Base-by-base conservation (phyloP, 2,797 vertebrate species). In the Acrocephalus scirpaceus region DNA sequence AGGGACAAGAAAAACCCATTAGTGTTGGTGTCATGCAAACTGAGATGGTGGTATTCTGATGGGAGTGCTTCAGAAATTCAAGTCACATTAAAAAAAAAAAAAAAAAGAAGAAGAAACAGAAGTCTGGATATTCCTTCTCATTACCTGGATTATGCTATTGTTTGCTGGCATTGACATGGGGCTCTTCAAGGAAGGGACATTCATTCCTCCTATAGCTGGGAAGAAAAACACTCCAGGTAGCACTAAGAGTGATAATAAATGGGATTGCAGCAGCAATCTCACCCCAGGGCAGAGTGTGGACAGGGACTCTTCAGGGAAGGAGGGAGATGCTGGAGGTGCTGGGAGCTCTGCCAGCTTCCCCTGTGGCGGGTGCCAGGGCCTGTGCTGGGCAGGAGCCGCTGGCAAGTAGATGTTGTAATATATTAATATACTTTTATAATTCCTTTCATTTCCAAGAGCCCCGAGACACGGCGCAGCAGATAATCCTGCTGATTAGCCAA, bases 401-500 rank as follows among this genome's bases (percentile, higher is more conserved):
- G 81, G 81, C 91, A 94, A 82, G 77, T 82, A 30, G 7, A 64
- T 56, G 40, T 79, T 93, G 84, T 82, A 89, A 87, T 87, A 60
- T 60, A 91, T 92, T 92, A 91, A 89, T 61, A 79, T 30, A 85
- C 45, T 85, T 78, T 25, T 56, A 69, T 73, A 91, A 92, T 87
- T 93, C 74, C 88, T 94, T 92, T 91, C 60, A 87, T 89, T 95
- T 91, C 89, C 11, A 22, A 92, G 78, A 89, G 74, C 74, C 89
- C 57, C 9, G 19, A 93, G 91, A 91, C 74, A 87, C 0, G 5
- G 60, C 0, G 0, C 74, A 60, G 81, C 84, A 91, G 81, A 94
- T 93, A 94, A 85, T 87, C 81, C 91, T 87, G 74, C 87, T 89
- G 92, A 92, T 95, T 81, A 95, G 64, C 81, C 12, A 32, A 94